phyloP scores from a whole-genome alignment of 2,888 invertebrate species.

The Adela reaumurella region DNA sequence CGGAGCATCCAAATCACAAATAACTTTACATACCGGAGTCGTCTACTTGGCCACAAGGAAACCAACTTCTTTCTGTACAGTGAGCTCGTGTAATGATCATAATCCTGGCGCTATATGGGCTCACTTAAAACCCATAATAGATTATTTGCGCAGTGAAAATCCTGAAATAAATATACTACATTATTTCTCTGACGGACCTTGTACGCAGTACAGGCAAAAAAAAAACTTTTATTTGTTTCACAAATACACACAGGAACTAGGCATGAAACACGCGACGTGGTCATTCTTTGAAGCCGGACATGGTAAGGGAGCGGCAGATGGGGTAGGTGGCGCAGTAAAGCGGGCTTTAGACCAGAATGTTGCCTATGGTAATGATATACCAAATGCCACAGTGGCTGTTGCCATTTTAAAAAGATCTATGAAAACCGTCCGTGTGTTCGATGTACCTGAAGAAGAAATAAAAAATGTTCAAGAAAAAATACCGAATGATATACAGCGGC shows the following conservation, averaged over 20 bases:
- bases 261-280: background rate
- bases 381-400: background rate
- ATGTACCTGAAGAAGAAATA: background rate
- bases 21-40: too few relatives aligned
- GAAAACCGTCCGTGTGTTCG: background rate
- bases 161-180: conserved; percentile 2
- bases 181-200: conserved; percentile 1
- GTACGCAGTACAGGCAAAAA: conserved; percentile 1
- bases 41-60: too few relatives aligned
- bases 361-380: background rate
- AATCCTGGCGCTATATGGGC: too few relatives aligned
- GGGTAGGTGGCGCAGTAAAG: background rate
- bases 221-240: background rate
- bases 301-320: background rate
- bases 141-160: too few relatives aligned
- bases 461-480: background rate
- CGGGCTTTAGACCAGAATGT: background rate
- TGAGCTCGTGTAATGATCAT: too few relatives aligned
- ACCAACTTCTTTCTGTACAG: too few relatives aligned
- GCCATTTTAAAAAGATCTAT: background rate
- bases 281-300: background rate
- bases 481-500: background rate
- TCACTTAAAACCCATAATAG: too few relatives aligned
- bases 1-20: too few relatives aligned
- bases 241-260: background rate